phyloP scores from a whole-genome alignment of 2,113 vertebrate species.

The Cyprinodon brontotheroides region DNA sequence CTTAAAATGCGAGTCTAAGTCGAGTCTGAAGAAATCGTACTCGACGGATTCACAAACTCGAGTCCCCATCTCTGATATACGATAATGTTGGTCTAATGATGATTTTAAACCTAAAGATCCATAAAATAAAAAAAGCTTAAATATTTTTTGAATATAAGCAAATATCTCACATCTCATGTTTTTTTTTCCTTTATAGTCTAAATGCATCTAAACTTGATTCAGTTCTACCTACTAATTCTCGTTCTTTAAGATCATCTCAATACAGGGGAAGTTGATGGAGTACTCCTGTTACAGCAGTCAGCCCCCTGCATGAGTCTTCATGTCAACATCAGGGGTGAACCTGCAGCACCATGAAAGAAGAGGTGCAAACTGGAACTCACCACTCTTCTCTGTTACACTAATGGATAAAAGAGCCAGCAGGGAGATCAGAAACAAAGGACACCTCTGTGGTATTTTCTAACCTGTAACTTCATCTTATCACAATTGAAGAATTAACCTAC shows the following conservation, averaged over 20 bases:
- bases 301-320: slow-evolving; percentile 58
- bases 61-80: too few relatives aligned
- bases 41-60: too few relatives aligned
- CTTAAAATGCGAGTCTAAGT: too few relatives aligned
- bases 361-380: slow-evolving; percentile 64
- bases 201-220: slow-evolving; percentile 7
- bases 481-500: slow-evolving; percentile 19
- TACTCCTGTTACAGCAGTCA: slow-evolving; percentile 58
- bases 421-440: slow-evolving; percentile 49
- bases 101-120: too few relatives aligned
- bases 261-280: slow-evolving; percentile 37
- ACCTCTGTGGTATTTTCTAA: slow-evolving; percentile 66
- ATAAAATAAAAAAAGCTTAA: too few relatives aligned
- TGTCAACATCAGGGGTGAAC: slow-evolving; percentile 64
- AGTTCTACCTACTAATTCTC: slow-evolving; percentile 38
- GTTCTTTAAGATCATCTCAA: slow-evolving; percentile 49
- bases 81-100: too few relatives aligned
- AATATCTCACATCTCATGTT: neutral
- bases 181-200: neutral
- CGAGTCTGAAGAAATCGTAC: too few relatives aligned
- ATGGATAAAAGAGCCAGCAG: slow-evolving; percentile 57
- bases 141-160: too few relatives aligned
- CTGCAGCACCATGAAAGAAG: slow-evolving; percentile 56
- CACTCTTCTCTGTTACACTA: slow-evolving; percentile 70
- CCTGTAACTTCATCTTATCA: slow-evolving; percentile 61